Base-by-base conservation (phyloP, 2,113 vertebrate genomes). In the Aplodontia rufa region DNA sequence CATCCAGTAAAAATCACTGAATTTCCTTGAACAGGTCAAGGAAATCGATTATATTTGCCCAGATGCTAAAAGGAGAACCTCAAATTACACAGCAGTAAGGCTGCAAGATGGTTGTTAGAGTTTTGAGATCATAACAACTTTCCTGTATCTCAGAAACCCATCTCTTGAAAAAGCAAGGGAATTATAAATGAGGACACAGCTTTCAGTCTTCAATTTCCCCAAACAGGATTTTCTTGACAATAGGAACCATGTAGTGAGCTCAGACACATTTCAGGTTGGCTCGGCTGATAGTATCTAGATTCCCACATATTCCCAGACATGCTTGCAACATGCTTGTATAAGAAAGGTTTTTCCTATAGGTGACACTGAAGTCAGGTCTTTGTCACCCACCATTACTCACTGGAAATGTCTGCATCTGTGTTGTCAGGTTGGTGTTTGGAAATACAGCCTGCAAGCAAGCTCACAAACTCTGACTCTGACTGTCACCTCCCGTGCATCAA, bases 381-480 rank as follows among this genome's bases (percentile, higher is more conserved):
- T 82, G 81, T 72, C 26, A 69, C 37, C 20, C 71, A 14, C 26
- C 32, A 37, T 81, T 69, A 76, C 45, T 87, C 47, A 97, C 10
- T 91, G 19, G 49, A 96, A 95, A 91, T 74, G 32, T 91, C 76
- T 91, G 30, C 30, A 40, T 76, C 35, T 91, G 49, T 85, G 96
- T 88, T 79, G 32, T 47, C 86, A 99, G 98, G 68, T 95, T 91
- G 98, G 98, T 12, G 11, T 42, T 71, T 99, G 98, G 98, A 96
- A 83, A 47, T 99, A 98, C 64, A 97, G 80, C 7, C 93, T 99
- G 62, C 81, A 96, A 85, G 87, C 95, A 95, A 79, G 28, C 51
- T 90, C 88, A 55, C 98, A 98, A 92, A 71, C 96, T 24, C 80
- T 99, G 55, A 98, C 97, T 35, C 91, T 98, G 80, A 98, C 98